Evolutionary conservation across 2,888 invertebrate genomes (phyloP).

Genomic region (Coelinius sp.): DNA sequence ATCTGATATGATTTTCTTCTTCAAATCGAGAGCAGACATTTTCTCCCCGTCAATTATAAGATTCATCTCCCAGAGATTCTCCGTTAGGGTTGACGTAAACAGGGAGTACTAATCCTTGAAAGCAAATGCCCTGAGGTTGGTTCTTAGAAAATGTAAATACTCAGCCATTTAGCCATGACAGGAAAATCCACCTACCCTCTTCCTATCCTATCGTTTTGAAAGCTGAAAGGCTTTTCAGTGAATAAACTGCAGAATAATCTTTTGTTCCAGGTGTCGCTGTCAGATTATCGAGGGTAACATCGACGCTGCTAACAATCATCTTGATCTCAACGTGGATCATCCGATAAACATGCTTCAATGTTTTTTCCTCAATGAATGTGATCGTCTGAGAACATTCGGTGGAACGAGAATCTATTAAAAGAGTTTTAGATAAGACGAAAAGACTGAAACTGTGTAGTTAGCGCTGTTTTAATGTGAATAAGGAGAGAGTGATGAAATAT

Average conservation of each 20-base stretch:
- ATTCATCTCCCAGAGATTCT: too few species aligned
- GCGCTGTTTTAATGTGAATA: conserved; percentile 42
- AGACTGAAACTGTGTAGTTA: conserved; percentile 37
- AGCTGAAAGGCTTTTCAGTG: neutral
- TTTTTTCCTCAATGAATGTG: conserved; percentile 25
- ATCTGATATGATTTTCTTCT: too few species aligned
- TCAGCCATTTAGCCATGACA: too few species aligned
- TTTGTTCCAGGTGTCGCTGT: conserved; percentile 56
- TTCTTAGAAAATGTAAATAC: too few species aligned
- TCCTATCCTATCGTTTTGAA: neutral
- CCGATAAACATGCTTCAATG: conserved; percentile 54
- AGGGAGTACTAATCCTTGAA: too few species aligned
- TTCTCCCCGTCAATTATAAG: too few species aligned
- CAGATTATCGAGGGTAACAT: conserved; percentile 47
- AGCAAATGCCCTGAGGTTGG: too few species aligned
- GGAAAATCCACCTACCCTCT: neutral
- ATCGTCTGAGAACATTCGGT: conserved; percentile 32
- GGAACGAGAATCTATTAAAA: conserved; percentile 36
- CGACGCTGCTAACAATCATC: conserved; percentile 51
- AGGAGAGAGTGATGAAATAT: conserved; percentile 28
- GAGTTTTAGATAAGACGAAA: conserved; percentile 29
- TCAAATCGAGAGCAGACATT: too few species aligned
- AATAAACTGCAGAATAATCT: conserved; percentile 5
- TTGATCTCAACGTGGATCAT: conserved; percentile 57
- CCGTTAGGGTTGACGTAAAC: too few species aligned